Evolutionary conservation across 2,888 invertebrate genomes (phyloP).

Genomic region (Ferrisia virgata): DNA sequence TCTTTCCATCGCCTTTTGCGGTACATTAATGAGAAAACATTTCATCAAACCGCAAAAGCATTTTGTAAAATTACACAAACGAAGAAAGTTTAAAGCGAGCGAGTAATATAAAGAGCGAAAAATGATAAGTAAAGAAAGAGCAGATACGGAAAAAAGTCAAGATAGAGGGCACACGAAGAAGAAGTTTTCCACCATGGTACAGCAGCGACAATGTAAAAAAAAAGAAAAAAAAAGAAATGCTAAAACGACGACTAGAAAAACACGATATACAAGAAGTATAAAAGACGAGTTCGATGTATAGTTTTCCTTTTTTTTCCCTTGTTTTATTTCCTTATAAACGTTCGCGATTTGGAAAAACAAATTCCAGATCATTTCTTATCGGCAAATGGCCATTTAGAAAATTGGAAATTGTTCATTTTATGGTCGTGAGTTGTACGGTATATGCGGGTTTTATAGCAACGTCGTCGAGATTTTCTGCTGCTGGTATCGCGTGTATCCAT

Average conservation of each 20-base stretch:
- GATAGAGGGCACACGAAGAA: too few species aligned
- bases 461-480: constrained; percentile 25
- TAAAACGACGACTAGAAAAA: neutral
- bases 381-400: constrained; percentile 42
- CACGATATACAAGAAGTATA: too few species aligned
- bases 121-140: neutral
- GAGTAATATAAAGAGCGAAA: too few species aligned
- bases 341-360: constrained; percentile 17
- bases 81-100: too few species aligned
- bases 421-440: neutral
- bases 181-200: neutral
- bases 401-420: constrained; percentile 43
- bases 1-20: too few species aligned
- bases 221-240: too few species aligned
- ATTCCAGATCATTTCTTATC: constrained; percentile 38
- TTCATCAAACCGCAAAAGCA: constrained; percentile 12
- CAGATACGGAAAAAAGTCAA: too few species aligned
- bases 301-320: neutral
- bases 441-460: constrained; percentile 36
- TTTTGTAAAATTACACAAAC: neutral
- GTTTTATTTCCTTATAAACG: neutral
- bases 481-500: neutral
- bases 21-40: constrained; percentile 4
- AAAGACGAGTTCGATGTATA: too few species aligned
- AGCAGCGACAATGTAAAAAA: neutral